Base-by-base conservation (phyloP, 2,113 vertebrate genomes). In the Noturus placidus region DNA sequence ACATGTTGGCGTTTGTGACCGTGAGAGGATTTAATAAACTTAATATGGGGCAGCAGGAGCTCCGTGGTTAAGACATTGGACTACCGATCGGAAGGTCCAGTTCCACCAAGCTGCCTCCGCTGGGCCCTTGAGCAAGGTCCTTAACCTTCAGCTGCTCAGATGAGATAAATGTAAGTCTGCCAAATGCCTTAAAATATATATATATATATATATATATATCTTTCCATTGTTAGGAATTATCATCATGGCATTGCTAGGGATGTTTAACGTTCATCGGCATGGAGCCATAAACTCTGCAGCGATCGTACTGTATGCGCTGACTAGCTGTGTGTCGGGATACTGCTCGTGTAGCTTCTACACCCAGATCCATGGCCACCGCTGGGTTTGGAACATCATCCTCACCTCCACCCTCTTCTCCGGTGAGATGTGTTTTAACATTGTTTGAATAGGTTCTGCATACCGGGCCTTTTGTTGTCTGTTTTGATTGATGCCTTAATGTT, bases 331-430 rank as follows among this genome's bases (percentile, higher is more conserved):
- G 92, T 96, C 97, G 2, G 97, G 97, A 33, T 98, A 97, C 22
- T 95, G 97, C 77, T 98, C 97, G 0, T 97, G 97, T 89, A 95
- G 95, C 93, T 97, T 98, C 94, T 98, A 98, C 95, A 96, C 96
- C 10, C 96, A 97, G 92, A 96, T 98, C 27, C 96, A 96, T 25
- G 97, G 97, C 69, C 94, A 97, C 90, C 96, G 93, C 46, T 98
- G 97, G 97, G 97, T 97, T 78, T 97, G 97, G 97, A 98, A 98
- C 94, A 97, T 98, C 90, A 95, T 98, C 89, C 96, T 98, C 87
- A 97, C 97, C 30, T 97, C 96, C 11, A 94, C 95, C 8, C 96
- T 98, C 61, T 98, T 98, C 93, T 97, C 97, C 27, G 97, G 97
- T 98, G 92, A 91, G 91, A 90, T 54, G 6, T 69, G 0, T 27